These are phyloP conservation scores for Erythrolamprus reginae DNA, from an alignment of 2,113 vertebrate species.

Conservation along the genomic window DNA sequence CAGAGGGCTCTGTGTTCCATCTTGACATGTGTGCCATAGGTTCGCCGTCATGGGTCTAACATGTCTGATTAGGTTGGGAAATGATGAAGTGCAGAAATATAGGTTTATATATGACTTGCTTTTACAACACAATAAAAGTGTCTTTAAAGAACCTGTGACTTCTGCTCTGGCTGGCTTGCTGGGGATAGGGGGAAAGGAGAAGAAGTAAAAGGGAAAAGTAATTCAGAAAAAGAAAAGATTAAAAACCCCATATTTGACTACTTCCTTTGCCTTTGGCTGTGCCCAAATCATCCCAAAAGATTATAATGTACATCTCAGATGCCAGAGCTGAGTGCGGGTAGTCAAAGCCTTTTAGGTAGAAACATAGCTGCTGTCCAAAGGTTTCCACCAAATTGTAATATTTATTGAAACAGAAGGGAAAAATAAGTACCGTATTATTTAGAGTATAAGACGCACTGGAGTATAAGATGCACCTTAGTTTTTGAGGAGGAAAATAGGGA, in stretches of 20 bases:
- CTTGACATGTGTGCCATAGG: no score
- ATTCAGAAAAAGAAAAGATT: not conserved
- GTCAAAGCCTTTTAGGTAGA: not conserved
- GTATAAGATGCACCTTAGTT: no score
- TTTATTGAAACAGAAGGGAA: not conserved
- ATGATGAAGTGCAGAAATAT: not conserved
- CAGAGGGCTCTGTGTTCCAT: no score
- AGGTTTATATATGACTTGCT: not conserved
- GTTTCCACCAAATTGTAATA: not conserved
- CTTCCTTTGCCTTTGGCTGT: not conserved
- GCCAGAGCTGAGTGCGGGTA: not conserved
- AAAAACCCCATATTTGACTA: no score
- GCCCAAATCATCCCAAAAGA: not conserved
- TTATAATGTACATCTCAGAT: not conserved
- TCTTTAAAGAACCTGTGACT: not conserved
- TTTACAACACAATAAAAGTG: not conserved
- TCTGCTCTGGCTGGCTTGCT: not conserved
- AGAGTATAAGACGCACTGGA: no score
- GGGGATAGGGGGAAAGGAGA: not conserved
- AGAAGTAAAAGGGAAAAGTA: no score
- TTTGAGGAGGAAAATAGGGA: no score
- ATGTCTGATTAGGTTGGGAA: not conserved
- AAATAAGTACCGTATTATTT: no score
- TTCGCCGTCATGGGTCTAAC: not conserved
- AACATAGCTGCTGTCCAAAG: not conserved